Evolutionary conservation across 1,140 invertebrate species (phyloP).

Genomic region (Neodiprion lecontei): DNA sequence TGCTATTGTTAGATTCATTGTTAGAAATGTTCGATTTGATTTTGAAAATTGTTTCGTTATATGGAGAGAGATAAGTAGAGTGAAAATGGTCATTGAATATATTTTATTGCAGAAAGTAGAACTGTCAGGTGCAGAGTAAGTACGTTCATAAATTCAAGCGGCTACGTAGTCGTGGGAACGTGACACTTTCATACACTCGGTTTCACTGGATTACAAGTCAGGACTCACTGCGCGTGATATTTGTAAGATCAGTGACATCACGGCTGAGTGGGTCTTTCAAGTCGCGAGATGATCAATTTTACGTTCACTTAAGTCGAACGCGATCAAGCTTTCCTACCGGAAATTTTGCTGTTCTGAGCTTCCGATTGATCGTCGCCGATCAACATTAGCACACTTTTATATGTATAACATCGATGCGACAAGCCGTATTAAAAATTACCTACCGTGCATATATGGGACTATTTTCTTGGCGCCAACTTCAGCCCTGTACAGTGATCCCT

Average conservation of each 20-base stretch:
- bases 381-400: background rate
- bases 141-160: background rate
- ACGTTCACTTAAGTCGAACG: background rate
- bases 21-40: too few relatives aligned
- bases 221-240: background rate
- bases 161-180: constrained; percentile 50
- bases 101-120: background rate
- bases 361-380: background rate
- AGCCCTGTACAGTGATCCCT: background rate
- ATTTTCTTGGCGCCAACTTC: background rate
- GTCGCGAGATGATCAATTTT: background rate
- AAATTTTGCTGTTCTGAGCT: background rate
- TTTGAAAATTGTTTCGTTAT: too few relatives aligned
- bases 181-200: constrained; percentile 46
- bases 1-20: too few relatives aligned
- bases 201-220: background rate
- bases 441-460: background rate
- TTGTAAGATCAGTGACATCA: constrained; percentile 4
- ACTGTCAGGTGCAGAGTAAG: background rate
- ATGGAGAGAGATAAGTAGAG: background rate
- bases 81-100: background rate
- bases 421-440: background rate
- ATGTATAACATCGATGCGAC: background rate
- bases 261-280: constrained; percentile 3
- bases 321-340: background rate